Conservation (phyloP, 2,888 invertebrate genomes). For the Diabrotica balteata region DNA sequence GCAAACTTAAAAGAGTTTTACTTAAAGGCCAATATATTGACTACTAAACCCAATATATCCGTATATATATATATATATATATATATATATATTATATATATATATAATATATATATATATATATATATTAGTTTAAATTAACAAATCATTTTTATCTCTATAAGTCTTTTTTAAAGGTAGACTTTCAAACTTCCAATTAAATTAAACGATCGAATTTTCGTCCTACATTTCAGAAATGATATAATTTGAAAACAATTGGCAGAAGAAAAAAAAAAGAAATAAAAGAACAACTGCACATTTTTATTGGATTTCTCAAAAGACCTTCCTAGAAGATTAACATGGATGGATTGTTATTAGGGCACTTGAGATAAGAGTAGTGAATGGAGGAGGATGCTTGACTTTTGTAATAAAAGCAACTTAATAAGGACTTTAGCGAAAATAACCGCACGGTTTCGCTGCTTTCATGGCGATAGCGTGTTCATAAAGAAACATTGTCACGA, state of each 20-base stretch:
- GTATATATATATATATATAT: too few relatives aligned
- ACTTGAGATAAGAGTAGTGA: slow-evolving; percentile 14
- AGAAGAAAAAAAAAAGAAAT: background rate
- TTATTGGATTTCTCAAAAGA: slow-evolving; percentile 9
- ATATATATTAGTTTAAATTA: too few relatives aligned
- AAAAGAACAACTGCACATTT: slow-evolving; percentile 3
- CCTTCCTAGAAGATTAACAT: slow-evolving; percentile 9
- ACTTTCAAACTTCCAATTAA: too few relatives aligned
- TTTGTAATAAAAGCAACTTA: slow-evolving; percentile 17
- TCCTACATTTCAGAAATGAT: too few relatives aligned
- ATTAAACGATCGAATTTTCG: too few relatives aligned
- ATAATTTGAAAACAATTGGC: background rate
- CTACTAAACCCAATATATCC: too few relatives aligned
- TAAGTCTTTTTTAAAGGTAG: too few relatives aligned
- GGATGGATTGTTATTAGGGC: slow-evolving; percentile 14
- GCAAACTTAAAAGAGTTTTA: too few relatives aligned
- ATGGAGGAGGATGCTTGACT: slow-evolving; percentile 11
- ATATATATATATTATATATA: too few relatives aligned
- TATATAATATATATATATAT: too few relatives aligned
- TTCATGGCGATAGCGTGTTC: slow-evolving; percentile 1
- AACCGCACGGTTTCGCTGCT: slow-evolving; percentile 8
- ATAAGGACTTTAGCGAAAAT: slow-evolving; percentile 13
- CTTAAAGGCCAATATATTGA: too few relatives aligned
- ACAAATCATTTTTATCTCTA: too few relatives aligned
- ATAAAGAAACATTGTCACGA: slow-evolving; percentile 16